These are phyloP conservation scores for Trypoxylon attenuatum DNA, from an alignment of 2,888 invertebrate genomes.

Conservation along the genomic window DNA sequence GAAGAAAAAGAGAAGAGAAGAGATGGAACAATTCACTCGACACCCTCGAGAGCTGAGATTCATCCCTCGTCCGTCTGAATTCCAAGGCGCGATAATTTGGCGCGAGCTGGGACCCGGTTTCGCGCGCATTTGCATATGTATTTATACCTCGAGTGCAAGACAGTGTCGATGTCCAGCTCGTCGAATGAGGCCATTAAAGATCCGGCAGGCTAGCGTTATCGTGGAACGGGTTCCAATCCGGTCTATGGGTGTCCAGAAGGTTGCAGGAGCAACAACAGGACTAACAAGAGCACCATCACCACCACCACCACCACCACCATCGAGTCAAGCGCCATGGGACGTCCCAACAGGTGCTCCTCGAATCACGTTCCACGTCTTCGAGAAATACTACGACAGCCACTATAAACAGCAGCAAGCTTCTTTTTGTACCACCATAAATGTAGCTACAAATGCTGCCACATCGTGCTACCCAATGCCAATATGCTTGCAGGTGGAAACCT, in stretches of 20 bases:
- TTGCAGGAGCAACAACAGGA: constrained; percentile 20
- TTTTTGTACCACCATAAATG: too few species aligned
- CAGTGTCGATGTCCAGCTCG: constrained; percentile 26
- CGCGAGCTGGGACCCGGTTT: background rate
- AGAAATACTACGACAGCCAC: too few species aligned
- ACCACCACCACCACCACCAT: constrained; percentile 36
- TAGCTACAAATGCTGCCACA: too few species aligned
- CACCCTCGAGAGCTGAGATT: too few species aligned
- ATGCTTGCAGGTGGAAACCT: too few species aligned
- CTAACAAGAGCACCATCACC: constrained; percentile 40
- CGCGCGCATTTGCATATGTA: constrained; percentile 4
- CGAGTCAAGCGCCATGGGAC: constrained; percentile 35
- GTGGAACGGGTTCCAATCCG: constrained; percentile 46
- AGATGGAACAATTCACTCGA: too few species aligned
- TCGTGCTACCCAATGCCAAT: too few species aligned
- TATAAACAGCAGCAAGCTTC: too few species aligned
- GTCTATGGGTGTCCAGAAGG: constrained; percentile 28
- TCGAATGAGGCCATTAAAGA: constrained; percentile 51
- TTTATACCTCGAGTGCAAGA: constrained; percentile 15
- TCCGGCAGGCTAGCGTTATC: constrained; percentile 39
- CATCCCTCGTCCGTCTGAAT: too few species aligned
- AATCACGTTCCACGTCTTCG: constrained; percentile 20
- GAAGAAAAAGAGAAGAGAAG: background rate
- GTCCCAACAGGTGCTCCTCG: constrained; percentile 43
- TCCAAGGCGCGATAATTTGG: too few species aligned